Conservation (phyloP, 2,888 invertebrate species). For the Drosophila helvetica region DNA sequence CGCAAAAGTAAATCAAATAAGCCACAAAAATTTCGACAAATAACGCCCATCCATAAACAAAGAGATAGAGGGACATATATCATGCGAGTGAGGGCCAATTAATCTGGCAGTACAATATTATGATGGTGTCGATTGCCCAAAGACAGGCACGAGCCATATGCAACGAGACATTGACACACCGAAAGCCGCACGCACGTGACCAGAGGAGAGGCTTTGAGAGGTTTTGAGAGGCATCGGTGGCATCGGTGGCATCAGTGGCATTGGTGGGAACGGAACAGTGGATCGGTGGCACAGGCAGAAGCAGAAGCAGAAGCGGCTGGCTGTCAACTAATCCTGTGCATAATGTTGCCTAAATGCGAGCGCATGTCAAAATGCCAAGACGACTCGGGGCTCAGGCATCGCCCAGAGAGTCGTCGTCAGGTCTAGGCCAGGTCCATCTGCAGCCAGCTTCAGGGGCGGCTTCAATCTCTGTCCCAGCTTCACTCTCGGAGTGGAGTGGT, state of each 20-base stretch:
- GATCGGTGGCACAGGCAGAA: too few relatives aligned
- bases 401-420: not conserved
- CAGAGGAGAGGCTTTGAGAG: slow-evolving; percentile 9
- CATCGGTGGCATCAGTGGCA: not conserved
- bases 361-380: slow-evolving; percentile 52
- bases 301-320: slow-evolving; percentile 1
- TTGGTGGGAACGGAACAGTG: too few relatives aligned
- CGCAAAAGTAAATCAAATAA: slow-evolving; percentile 53
- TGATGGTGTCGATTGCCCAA: slow-evolving; percentile 75
- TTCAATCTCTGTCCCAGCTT: not conserved
- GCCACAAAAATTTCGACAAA: slow-evolving; percentile 43
- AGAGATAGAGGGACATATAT: not conserved
- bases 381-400: not conserved
- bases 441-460: not conserved
- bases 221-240: too few relatives aligned
- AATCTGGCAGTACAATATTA: slow-evolving; percentile 66
- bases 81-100: slow-evolving; percentile 45
- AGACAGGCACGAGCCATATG: slow-evolving; percentile 49
- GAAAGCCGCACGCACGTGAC: slow-evolving; percentile 61
- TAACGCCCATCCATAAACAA: slow-evolving; percentile 15
- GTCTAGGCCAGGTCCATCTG: slow-evolving; percentile 5
- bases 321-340: slow-evolving; percentile 71
- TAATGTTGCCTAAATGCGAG: slow-evolving; percentile 75
- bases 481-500: slow-evolving; percentile 3
- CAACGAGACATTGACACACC: slow-evolving; percentile 42